Conservation (phyloP, 2,113 vertebrate genomes). For the Anolis sagrei region DNA sequence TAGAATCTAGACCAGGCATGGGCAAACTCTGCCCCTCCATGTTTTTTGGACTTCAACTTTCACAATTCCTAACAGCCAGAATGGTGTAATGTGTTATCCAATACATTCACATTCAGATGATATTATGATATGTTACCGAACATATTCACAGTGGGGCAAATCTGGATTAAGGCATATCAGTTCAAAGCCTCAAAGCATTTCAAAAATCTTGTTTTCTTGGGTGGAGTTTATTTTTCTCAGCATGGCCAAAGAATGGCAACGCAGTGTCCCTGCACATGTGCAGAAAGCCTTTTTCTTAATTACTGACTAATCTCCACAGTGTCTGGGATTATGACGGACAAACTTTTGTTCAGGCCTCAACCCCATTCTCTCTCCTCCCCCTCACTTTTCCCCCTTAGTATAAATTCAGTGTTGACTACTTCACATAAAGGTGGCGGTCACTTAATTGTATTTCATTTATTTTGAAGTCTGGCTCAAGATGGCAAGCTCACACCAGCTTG, state of each 20-base stretch:
- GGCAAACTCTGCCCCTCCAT: too few relatives aligned
- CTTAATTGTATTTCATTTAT: not conserved
- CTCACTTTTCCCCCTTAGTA: not conserved
- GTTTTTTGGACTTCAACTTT: too few relatives aligned
- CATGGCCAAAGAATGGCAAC: not conserved
- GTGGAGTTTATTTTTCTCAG: not conserved
- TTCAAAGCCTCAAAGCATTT: not conserved
- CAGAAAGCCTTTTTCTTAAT: not conserved
- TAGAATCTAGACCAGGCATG: too few relatives aligned
- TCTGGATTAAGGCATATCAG: not conserved
- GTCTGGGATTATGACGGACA: not conserved
- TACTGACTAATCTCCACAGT: not conserved
- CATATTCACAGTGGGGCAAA: too few relatives aligned
- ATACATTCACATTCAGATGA: not conserved
- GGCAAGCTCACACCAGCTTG: conserved; percentile 64
- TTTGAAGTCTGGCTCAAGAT: conserved; percentile 59
- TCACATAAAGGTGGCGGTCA: conserved; percentile 14
- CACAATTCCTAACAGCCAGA: too few relatives aligned
- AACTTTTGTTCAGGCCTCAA: not conserved
- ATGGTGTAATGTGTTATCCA: too few relatives aligned
- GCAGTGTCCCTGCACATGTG: not conserved
- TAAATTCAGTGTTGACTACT: conserved; percentile 21
- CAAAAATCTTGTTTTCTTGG: not conserved
- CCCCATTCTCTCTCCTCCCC: not conserved
- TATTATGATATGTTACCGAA: not conserved